Evolutionary conservation across 2,797 vertebrate species (phyloP).

Genomic region (Botia almorhae): DNA sequence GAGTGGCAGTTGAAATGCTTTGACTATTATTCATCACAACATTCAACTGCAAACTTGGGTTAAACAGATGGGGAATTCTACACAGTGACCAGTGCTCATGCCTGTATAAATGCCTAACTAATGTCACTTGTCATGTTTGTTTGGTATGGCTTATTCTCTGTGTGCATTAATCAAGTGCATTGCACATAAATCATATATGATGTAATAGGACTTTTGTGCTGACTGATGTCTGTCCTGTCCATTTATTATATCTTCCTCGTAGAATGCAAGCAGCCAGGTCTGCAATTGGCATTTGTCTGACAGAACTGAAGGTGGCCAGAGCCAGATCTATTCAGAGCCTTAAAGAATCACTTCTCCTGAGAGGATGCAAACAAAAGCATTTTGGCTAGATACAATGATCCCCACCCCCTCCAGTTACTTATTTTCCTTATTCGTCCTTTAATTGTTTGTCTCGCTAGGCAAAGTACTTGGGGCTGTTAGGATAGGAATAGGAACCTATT

Average conservation of each 20-base stretch:
- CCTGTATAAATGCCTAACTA: slow-evolving; percentile 1
- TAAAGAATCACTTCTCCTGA: slow-evolving; percentile 42
- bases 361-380: slow-evolving; percentile 29
- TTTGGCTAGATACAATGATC: slow-evolving; percentile 18
- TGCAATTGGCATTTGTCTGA: slow-evolving; percentile 68
- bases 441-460: slow-evolving; percentile 66
- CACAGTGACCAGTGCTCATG: neutral
- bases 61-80: slow-evolving; percentile 14
- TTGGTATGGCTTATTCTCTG: slow-evolving; percentile 5
- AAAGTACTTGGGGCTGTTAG: slow-evolving; percentile 77
- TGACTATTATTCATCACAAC: slow-evolving; percentile 10
- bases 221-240: neutral
- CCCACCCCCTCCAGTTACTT: slow-evolving; percentile 33
- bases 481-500: slow-evolving; percentile 81
- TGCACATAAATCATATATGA: slow-evolving; percentile 24
- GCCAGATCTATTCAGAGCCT: slow-evolving; percentile 27
- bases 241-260: slow-evolving; percentile 26
- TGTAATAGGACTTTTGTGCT: slow-evolving; percentile 33
- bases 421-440: slow-evolving; percentile 34
- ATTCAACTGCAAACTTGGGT: neutral
- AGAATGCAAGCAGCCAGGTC: slow-evolving; percentile 71
- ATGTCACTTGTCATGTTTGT: slow-evolving; percentile 31
- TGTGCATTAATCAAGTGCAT: slow-evolving; percentile 8
- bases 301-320: slow-evolving; percentile 54
- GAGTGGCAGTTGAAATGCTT: slow-evolving; percentile 1